A percentile compares a stretch with the other conserved stretches of the same genome.
These are phyloP conservation scores for Mus minutoides DNA, from an alignment of 2,797 vertebrate species.

Conservation along the genomic window DNA sequence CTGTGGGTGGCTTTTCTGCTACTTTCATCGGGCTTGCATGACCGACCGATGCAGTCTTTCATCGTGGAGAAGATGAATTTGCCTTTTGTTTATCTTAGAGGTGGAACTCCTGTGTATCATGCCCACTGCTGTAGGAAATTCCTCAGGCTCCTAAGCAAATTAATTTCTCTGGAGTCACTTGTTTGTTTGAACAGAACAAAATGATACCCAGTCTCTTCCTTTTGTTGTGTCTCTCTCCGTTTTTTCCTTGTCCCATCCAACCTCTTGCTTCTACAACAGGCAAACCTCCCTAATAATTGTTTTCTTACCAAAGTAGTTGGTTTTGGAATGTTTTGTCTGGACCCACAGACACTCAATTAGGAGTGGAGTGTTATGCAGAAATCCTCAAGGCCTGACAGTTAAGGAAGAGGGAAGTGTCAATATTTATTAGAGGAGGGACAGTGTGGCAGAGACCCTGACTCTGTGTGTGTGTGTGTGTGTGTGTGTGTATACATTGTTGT, in stretches of 20 bases:
- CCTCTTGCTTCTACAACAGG: conserved; percentile 33
- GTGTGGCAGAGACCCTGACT: background rate
- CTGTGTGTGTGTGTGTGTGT: background rate
- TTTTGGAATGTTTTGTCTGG: conserved; percentile 15
- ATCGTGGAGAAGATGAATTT: conserved; percentile 44
- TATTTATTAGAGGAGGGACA: conserved; percentile 26
- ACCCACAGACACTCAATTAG: conserved; percentile 12
- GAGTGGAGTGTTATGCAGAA: background rate
- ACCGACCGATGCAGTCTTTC: background rate
- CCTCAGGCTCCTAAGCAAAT: conserved; percentile 7
- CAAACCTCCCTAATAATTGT: conserved; percentile 33
- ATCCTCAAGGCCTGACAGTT: conserved; percentile 7
- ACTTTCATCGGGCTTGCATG: background rate
- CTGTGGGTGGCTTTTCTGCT: background rate
- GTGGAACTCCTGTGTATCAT: background rate
- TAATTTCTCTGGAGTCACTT: background rate
- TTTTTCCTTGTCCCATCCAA: conserved; percentile 44
- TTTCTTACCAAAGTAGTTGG: background rate
- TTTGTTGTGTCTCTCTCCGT: conserved; percentile 22
- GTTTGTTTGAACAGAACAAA: conserved; percentile 62
- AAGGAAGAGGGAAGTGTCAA: background rate
- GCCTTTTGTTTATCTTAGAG: conserved; percentile 56
- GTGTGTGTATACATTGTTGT: conserved; percentile 7
- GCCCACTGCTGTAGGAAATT: background rate
- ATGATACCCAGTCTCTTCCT: conserved; percentile 6